Percentiles rank a stretch among this genome's conserved stretches.
phyloP scores from a whole-genome alignment of 2,113 vertebrate species.

The Ramphastos sulfuratus region DNA sequence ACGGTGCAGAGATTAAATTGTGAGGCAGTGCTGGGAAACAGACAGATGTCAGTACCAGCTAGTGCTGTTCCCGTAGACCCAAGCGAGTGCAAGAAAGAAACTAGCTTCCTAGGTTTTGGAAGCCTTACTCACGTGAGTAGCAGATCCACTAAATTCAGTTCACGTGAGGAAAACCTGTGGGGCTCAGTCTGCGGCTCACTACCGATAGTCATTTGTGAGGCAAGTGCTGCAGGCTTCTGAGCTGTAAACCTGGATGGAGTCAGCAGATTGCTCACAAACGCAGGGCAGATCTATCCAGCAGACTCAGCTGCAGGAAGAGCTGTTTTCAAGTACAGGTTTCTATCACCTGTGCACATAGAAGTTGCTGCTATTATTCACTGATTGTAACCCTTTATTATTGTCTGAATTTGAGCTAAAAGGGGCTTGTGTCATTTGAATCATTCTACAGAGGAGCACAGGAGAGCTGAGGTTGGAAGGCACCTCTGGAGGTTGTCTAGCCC shows the following conservation, averaged over 20 bases:
- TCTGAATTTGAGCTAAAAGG: background rate
- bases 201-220: background rate
- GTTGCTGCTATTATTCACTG: background rate
- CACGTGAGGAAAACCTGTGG: background rate
- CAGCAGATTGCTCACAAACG: conserved; percentile 8
- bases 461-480: background rate
- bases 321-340: background rate
- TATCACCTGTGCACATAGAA: background rate
- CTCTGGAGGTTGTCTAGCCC: background rate
- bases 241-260: background rate
- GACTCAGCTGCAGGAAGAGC: background rate
- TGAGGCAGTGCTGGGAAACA: background rate
- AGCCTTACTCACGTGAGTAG: conserved; percentile 3
- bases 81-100: background rate
- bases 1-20: background rate
- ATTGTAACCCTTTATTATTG: background rate
- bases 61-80: background rate
- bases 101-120: background rate
- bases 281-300: background rate
- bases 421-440: background rate
- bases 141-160: background rate
- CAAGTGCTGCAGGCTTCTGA: conserved; percentile 18
- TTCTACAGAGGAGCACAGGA: background rate
- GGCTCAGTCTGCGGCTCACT: background rate
- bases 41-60: background rate